phyloP scores from a whole-genome alignment of 2,797 vertebrate species.

The Chrysolophus pictus region DNA sequence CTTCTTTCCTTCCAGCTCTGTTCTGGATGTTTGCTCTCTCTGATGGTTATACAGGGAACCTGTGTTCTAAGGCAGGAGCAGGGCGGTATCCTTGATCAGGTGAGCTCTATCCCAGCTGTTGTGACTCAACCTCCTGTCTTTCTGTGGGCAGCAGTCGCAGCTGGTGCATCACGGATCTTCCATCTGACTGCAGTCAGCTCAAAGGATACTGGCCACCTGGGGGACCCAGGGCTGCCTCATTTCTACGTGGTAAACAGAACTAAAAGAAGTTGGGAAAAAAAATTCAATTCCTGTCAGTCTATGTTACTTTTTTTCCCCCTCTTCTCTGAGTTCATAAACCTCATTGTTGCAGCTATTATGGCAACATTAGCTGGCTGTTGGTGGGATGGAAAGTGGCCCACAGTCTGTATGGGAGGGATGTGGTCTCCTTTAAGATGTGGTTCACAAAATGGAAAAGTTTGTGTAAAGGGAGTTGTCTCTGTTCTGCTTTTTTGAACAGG shows the following conservation, averaged over 20 bases:
- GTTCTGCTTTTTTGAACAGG: conserved; percentile 59
- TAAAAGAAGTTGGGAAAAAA: not conserved
- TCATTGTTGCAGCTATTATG: not conserved
- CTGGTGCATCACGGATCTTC: not conserved
- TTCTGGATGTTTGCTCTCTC: not conserved
- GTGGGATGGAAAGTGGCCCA: not conserved
- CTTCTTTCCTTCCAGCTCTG: not conserved
- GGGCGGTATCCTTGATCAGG: not conserved
- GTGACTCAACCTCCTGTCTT: not conserved
- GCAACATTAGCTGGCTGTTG: not conserved
- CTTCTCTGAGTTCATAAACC: not conserved
- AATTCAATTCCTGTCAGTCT: not conserved
- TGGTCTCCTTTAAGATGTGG: conserved; percentile 49
- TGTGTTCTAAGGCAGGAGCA: not conserved
- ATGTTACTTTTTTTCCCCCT: not conserved
- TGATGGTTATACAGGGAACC: not conserved
- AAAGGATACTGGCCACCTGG: not conserved
- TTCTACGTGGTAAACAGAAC: not conserved
- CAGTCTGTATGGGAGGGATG: conserved; percentile 22
- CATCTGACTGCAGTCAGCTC: not conserved
- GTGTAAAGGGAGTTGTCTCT: conserved; percentile 56
- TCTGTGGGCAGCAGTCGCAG: not conserved
- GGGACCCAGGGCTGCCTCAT: not conserved
- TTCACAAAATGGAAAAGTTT: conserved; percentile 62
- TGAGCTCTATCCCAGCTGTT: not conserved